These are phyloP conservation scores for Spodoptera frugiperda DNA, from an alignment of 1,140 invertebrate species.

Conservation along the genomic window DNA sequence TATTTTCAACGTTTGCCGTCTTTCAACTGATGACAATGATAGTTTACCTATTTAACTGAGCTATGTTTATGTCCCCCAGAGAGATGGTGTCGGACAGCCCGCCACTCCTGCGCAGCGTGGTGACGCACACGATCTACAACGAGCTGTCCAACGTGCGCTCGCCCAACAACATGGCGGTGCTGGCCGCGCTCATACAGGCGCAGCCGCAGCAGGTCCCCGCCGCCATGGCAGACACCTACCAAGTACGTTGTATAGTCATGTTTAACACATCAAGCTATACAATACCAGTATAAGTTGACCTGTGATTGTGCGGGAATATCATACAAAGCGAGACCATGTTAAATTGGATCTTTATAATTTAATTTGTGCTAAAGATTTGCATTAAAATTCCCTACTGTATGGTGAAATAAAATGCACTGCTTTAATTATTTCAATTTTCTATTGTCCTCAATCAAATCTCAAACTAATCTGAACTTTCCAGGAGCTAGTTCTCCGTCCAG, in stretches of 20 bases:
- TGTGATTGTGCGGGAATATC: no score
- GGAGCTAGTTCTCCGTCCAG: conserved; percentile 94
- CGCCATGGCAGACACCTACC: conserved; percentile 92
- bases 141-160: conserved; percentile 96
- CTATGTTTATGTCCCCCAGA: conserved; percentile 73
- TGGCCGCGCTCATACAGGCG: conserved; percentile 95
- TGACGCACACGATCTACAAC: conserved; percentile 98
- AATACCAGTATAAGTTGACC: no score
- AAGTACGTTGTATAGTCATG: conserved; percentile 76
- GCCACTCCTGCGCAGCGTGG: conserved; percentile 94
- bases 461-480: conserved; percentile 69
- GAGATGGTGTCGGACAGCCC: conserved; percentile 92
- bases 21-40: no score
- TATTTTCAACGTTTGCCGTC: no score
- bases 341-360: no score
- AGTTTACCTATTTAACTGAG: neutral
- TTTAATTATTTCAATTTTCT: neutral
- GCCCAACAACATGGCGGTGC: conserved; percentile 96
- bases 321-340: no score
- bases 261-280: conserved; percentile 11
- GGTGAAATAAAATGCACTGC: no score
- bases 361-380: no score
- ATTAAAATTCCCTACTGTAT: no score
- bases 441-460: neutral
- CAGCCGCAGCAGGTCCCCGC: conserved; percentile 91